Conservation (phyloP, 2,797 vertebrate species). For the Lagocephalus sceleratus region DNA sequence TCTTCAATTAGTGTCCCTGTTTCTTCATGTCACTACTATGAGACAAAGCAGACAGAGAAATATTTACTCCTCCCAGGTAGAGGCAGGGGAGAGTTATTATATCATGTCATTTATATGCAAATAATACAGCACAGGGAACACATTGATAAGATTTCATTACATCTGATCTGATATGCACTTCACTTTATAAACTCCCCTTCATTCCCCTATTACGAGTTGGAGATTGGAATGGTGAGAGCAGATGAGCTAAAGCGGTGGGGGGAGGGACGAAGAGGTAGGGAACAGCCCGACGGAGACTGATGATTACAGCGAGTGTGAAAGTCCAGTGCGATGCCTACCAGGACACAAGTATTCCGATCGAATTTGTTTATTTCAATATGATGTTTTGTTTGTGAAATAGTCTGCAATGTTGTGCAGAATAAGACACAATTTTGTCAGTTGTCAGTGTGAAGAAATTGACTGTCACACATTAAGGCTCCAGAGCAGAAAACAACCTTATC, state of each 20-base stretch:
- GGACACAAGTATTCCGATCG: constrained; percentile 15
- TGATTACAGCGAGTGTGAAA: constrained; percentile 16
- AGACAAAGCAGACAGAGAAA: constrained; percentile 76
- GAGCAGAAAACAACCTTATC: constrained; percentile 24
- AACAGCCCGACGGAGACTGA: neutral
- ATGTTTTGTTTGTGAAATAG: neutral
- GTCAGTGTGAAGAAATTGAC: neutral
- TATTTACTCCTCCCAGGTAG: constrained; percentile 79
- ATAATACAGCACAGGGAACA: constrained; percentile 68
- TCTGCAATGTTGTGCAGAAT: constrained; percentile 19
- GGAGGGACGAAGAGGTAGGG: neutral
- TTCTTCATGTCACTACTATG: constrained; percentile 61
- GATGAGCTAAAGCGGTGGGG: constrained; percentile 33
- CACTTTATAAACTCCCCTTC: constrained; percentile 77
- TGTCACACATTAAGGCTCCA: too few species aligned
- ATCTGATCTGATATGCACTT: constrained; percentile 76
- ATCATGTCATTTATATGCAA: constrained; percentile 85
- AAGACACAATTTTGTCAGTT: constrained; percentile 24
- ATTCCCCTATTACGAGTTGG: constrained; percentile 71
- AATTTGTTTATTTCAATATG: neutral
- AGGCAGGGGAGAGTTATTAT: constrained; percentile 71
- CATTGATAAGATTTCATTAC: constrained; percentile 79
- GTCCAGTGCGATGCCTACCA: constrained; percentile 7
- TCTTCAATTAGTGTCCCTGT: constrained; percentile 79
- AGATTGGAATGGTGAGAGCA: constrained; percentile 61